Conservation (phyloP, 37 sponge, comb jelly and placozoan species). For the Aplysina aerophoba region DNA sequence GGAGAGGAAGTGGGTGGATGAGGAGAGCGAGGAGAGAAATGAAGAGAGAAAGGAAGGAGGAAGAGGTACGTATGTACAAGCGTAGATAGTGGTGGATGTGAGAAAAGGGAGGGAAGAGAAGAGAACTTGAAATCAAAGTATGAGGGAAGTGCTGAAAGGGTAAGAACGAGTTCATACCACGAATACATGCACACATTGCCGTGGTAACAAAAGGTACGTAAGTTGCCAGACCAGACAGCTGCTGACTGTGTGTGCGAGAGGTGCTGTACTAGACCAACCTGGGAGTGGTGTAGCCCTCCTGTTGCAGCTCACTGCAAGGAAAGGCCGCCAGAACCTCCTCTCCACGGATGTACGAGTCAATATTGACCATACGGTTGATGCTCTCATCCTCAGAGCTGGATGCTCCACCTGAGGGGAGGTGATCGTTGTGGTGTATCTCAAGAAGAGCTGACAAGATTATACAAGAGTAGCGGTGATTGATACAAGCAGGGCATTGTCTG, state of each 20-base stretch:
- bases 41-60: background rate
- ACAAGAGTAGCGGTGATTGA: no score
- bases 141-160: no score
- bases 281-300: slow-evolving; percentile 48
- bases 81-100: no score
- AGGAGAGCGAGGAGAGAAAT: no score
- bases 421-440: no score
- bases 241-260: no score
- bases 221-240: no score
- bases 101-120: no score
- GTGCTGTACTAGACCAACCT: background rate
- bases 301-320: slow-evolving; percentile 61
- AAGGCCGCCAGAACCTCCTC: slow-evolving; percentile 75
- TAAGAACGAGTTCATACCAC: background rate
- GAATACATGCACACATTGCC: slow-evolving; percentile 10
- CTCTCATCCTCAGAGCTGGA: slow-evolving; percentile 83
- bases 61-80: background rate
- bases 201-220: background rate
- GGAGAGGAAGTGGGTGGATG: no score
- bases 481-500: no score
- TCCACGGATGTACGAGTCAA: slow-evolving; percentile 70
- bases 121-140: no score
- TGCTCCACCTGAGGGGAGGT: background rate
- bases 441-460: no score
- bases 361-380: slow-evolving; percentile 72